Conservation (phyloP, 2,888 invertebrate species). For the Trissonchulus latispiculum region DNA sequence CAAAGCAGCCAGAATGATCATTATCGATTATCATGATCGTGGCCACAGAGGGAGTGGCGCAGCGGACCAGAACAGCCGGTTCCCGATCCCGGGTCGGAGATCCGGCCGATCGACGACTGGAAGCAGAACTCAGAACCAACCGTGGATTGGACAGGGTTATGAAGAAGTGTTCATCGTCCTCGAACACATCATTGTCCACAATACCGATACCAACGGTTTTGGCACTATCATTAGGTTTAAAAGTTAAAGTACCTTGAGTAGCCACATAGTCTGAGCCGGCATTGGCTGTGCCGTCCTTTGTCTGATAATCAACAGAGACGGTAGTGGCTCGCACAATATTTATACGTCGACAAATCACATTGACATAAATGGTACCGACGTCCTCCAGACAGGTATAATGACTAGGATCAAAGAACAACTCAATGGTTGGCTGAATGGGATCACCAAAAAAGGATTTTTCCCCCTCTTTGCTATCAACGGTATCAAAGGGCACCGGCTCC, state of each 20-base stretch:
- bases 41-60: conserved; percentile 68
- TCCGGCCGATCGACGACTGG: not conserved
- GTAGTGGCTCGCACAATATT: conserved; percentile 47
- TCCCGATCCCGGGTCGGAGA: not conserved
- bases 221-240: conserved; percentile 51
- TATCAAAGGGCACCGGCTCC: not conserved
- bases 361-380: conserved; percentile 80
- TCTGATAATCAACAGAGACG: conserved; percentile 65
- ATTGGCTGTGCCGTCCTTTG: conserved; percentile 92
- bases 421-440: conserved; percentile 21
- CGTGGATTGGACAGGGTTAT: conserved; percentile 58
- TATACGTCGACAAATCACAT: conserved; percentile 70
- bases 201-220: conserved; percentile 76
- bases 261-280: conserved; percentile 87
- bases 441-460: not conserved
- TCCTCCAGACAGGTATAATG: conserved; percentile 98
- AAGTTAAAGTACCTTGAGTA: conserved; percentile 51
- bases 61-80: not conserved
- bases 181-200: conserved; percentile 96
- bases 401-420: conserved; percentile 77
- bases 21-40: conserved; percentile 97
- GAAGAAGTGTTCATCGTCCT: conserved; percentile 97
- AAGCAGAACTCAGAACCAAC: conserved; percentile 24
- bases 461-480: not conserved
- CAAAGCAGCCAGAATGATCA: conserved; percentile 94